Base-by-base conservation (phyloP, 2,797 vertebrate genomes). In the Menidia menidia region DNA sequence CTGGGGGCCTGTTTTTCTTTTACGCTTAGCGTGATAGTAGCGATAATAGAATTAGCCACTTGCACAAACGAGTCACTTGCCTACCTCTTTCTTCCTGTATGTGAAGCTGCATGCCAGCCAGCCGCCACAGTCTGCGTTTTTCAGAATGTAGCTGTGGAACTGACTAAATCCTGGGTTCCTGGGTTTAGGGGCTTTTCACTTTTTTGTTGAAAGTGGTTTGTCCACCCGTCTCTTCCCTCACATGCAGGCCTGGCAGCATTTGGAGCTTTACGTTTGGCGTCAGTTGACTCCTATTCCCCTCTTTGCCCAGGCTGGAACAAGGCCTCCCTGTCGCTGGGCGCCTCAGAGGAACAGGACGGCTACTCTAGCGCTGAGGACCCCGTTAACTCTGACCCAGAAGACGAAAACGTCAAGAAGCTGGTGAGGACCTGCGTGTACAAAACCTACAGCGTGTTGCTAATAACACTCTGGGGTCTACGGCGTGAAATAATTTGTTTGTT, bases 321-420 rank as follows among this genome's bases (percentile, higher is more conserved):
- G 87, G 81, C 95, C 0, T 95, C 96, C 4, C 92, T 96, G 50
- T 97, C 96, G 0, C 82, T 96, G 64, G 97, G 98, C 42, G 95
- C 93, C 13, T 96, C 97, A 0, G 97, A 96, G 90, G 98, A 99
- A 82, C 96, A 94, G 15, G 97, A 97, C 0, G 96, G 94, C 54
- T 99, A 98, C 90, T 99, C 97, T 16, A 99, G 98, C 0, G 91
- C 95, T 0, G 98, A 99, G 71, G 98, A 99, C 25, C 96, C 95
- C 0, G 86, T 97, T 13, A 98, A 98, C 89, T 99, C 98, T 0
- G 98, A 99, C 64, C 95, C 95, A 0, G 98, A 99, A 86, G 98
- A 99, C 0, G 97, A 98, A 43, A 92, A 71, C 11, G 87, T 86
- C 60, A 94, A 93, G 82, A 98, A 96, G 84, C 94, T 98, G 95